phyloP scores from a whole-genome alignment of 2,797 vertebrate genomes.

The Smutsia temminckii region DNA sequence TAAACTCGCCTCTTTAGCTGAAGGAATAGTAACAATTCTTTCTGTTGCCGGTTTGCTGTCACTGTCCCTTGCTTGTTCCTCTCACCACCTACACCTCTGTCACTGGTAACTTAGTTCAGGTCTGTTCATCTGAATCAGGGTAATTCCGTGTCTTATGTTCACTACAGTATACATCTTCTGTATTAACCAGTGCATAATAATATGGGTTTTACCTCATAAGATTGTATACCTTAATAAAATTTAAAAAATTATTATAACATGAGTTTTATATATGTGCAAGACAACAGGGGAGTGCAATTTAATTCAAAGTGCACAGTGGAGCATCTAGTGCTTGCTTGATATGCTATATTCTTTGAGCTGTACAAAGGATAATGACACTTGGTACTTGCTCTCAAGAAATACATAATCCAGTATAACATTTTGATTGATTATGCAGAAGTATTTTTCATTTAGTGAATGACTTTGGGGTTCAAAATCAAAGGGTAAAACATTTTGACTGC shows the following conservation, averaged over 20 bases:
- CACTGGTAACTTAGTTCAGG: neutral
- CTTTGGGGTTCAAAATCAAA: neutral
- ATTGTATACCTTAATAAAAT: too few species aligned
- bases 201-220: neutral
- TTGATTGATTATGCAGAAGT: neutral
- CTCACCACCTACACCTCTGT: neutral
- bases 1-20: neutral
- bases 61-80: neutral
- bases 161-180: neutral
- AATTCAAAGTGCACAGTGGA: neutral
- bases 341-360: neutral
- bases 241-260: too few species aligned
- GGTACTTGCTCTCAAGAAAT: neutral
- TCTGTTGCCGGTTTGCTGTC: neutral
- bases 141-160: neutral
- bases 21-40: neutral
- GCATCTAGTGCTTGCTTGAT: neutral
- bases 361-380: neutral
- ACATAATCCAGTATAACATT: neutral
- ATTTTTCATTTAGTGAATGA: constrained; percentile 3
- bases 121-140: neutral
- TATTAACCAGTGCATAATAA: neutral
- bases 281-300: neutral
- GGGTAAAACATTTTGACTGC: neutral
- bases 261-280: neutral